Evolutionary conservation across 2,113 vertebrate genomes (phyloP).

Genomic region (Gallinago paraguaiae): DNA sequence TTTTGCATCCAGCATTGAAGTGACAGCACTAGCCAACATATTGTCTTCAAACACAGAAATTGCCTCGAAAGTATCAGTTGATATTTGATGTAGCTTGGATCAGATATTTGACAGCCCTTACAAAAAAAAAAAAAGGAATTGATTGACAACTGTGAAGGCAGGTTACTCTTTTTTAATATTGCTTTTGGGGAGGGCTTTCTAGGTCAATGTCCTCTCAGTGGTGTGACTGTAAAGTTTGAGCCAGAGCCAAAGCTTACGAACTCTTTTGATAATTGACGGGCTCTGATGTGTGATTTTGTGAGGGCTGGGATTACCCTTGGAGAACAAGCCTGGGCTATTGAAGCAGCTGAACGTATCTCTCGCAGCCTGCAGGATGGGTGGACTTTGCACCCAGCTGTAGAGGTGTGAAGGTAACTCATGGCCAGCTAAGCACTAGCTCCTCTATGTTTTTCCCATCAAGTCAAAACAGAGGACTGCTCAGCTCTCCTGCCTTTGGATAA

Average conservation of each 20-base stretch:
- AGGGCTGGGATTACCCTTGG: background rate
- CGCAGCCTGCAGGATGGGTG: background rate
- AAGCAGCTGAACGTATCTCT: background rate
- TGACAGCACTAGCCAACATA: rapidly evolving
- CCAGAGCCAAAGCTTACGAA: background rate
- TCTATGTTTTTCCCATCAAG: background rate
- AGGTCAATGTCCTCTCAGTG: background rate
- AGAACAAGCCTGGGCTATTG: background rate
- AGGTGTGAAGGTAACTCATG: background rate
- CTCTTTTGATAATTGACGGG: rapidly evolving
- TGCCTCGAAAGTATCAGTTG: background rate
- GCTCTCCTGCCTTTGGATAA: background rate
- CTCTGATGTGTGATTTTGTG: background rate
- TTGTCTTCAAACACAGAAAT: background rate
- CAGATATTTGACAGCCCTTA: background rate
- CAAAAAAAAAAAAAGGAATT: background rate
- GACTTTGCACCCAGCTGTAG: background rate
- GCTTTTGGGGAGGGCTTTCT: background rate
- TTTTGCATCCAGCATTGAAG: background rate
- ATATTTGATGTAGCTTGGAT: background rate
- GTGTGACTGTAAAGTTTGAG: background rate
- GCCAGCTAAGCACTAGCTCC: background rate
- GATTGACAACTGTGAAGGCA: background rate
- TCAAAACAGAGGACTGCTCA: background rate
- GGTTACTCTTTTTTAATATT: background rate